Evolutionary conservation across 1,140 invertebrate genomes (phyloP), one percentile per base, ranked within the genome.

Genomic region (Carposina sasakii): DNA sequence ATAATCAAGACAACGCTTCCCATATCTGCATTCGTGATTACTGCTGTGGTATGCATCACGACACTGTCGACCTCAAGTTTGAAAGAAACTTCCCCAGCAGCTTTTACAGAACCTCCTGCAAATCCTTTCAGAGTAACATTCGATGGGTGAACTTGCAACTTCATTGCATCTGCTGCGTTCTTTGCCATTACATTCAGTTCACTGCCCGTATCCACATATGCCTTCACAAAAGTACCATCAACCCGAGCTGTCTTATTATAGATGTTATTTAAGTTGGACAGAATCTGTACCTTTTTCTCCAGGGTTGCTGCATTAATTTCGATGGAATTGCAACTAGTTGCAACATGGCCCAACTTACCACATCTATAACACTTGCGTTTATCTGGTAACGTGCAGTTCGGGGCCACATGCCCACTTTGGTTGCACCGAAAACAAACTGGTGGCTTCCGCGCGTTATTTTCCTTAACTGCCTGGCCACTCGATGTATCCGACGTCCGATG

Each of bases 151-250:
- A 45, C 24, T 1, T 42, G 1, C 1, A 59, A 36, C 2, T 12
- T 1, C 0, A 59, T 15, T 9, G 41, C 8, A 1, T 39, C n/a
- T 9, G 40, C 9, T 6, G 48, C 21, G 17, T 59, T 2, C 0
- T 10, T 20, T n/a, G 13, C 24, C 2, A 56, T n/a, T 0, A 56
- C 49, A 22, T 60, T 60, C 0, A 56, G 53, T 39, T 52, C 49
- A 20, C 53, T 56, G 8, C 52, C 57, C 0, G 56, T 48, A 26
- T 26, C 24, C 24, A 26, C 5, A 12, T 26, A 26, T 12, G 24
- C 44, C 15, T 34, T 46, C 30, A 46, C 17, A 21, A 17, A 12
- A 12, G 33, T 34, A 12, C 23, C 44, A 34, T 46, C 22, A 1
- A 46, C 30, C 5, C 34, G 15, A 22, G 34, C 21, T 6, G 3